Conservation (phyloP, 1,140 invertebrate species). For the Aphelinus atriplicis region DNA sequence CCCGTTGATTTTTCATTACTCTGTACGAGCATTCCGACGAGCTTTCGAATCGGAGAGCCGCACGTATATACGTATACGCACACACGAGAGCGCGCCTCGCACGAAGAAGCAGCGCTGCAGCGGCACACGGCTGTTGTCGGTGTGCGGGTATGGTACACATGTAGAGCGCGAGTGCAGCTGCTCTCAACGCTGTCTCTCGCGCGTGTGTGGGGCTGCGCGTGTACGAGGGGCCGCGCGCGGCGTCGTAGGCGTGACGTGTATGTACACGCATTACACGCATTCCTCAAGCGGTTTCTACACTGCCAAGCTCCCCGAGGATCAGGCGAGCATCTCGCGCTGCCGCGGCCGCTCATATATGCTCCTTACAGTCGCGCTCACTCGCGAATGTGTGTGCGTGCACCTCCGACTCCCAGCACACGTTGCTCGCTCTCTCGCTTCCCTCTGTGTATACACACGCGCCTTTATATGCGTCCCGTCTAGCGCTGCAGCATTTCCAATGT, state of each 20-base stretch:
- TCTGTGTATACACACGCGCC: too few species aligned
- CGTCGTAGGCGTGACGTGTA: conserved; percentile 61
- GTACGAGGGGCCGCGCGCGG: conserved; percentile 40
- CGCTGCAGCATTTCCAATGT: too few species aligned
- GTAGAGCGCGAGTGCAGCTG: background rate
- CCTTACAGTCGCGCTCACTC: background rate
- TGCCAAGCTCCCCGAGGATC: conserved; percentile 60
- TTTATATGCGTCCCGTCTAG: too few species aligned
- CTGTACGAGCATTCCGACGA: too few species aligned
- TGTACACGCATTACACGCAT: conserved; percentile 65
- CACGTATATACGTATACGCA: too few species aligned
- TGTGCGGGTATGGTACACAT: too few species aligned
- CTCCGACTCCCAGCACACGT: too few species aligned
- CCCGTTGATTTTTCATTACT: too few species aligned
- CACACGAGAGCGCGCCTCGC: background rate
- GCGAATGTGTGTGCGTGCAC: too few species aligned
- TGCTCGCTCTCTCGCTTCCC: too few species aligned
- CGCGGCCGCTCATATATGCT: background rate
- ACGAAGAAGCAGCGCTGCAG: background rate
- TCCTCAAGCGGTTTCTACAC: conserved; percentile 63
- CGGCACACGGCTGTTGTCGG: too few species aligned
- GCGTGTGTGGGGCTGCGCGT: conserved; percentile 20
- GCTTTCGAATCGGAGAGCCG: too few species aligned
- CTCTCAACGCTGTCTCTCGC: background rate
- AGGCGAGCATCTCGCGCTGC: conserved; percentile 54